Base-by-base conservation (phyloP, 2,888 invertebrate genomes). In the Melolontha melolontha region DNA sequence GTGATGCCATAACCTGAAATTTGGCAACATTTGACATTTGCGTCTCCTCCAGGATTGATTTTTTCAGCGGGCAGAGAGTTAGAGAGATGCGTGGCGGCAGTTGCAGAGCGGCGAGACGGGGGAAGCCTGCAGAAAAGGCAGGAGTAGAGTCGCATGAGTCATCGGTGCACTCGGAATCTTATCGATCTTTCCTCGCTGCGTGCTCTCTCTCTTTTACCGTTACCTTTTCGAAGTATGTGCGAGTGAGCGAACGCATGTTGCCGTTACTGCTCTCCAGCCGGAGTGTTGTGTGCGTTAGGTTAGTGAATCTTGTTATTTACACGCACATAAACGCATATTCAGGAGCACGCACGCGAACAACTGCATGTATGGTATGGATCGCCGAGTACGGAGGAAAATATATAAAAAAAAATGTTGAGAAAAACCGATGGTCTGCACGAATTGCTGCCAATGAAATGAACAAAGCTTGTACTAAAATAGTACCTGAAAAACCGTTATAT, bases 91-190 rank as follows among this genome's bases (percentile, higher is more conserved):
- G 42, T 16, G 41, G 44, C 17, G 40, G 34, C 34, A 70, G 72
- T 73, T 74, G 74, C 71, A 72, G 71, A 73, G 71, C 68, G 68
- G 71, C 68, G 72, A 68, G 64, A 51, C 34, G 49, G 14, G 50
- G 49, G 68, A 54, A 40, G 54, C 17, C 49, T 57, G 59, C 50
- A 59, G 66, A 59, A 57, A 50, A 34, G 54, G 51, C 55, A 42
- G 65, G 54, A 51, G 59, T 76, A 80, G 76, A 76, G 80, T 79
- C 79, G 81, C 80, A 78, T 82, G 82, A 83, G 80, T 83, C 83
- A 83, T 82, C 82, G 77, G 79, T 82, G 83, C 82, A 82, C 82
- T 81, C 81, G 79, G 79, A 80, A 80, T 80, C 81, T 82, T 82
- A 82, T 83, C 81, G 83, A 83, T 83, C 81, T 70, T 50, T 68